Percentiles rank a stretch among this genome's conserved stretches.
These are phyloP conservation scores for Drosophila rubida DNA, from an alignment of 2,888 invertebrate species.

Conservation along the genomic window DNA sequence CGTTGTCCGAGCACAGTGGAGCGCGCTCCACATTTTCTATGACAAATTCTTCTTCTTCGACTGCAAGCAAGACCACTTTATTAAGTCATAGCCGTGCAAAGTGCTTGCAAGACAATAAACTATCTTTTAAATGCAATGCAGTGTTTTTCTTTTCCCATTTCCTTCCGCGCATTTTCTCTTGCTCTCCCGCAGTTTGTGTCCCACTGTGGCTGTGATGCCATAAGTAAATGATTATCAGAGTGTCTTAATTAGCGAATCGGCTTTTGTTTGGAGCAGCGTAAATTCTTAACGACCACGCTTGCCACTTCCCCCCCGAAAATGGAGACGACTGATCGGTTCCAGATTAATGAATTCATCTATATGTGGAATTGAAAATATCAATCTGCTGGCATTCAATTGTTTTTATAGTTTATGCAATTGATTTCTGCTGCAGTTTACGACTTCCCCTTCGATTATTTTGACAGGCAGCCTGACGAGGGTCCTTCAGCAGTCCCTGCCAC, in stretches of 20 bases:
- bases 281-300: slow-evolving; percentile 24
- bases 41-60: background rate
- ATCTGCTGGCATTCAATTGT: slow-evolving; percentile 7
- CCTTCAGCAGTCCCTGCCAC: slow-evolving; percentile 43
- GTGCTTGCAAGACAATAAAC: too few relatives aligned
- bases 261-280: slow-evolving; percentile 34
- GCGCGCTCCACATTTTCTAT: background rate
- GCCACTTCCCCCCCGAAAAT: slow-evolving; percentile 7
- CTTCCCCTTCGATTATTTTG: slow-evolving; percentile 71
- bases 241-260: slow-evolving; percentile 57
- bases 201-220: slow-evolving; percentile 39
- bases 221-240: slow-evolving; percentile 36
- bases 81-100: too few relatives aligned
- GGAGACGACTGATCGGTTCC: background rate
- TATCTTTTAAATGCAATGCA: too few relatives aligned
- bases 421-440: slow-evolving; percentile 61
- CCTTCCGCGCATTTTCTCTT: background rate
- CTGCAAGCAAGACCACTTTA: too few relatives aligned
- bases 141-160: background rate
- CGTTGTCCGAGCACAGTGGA: slow-evolving; percentile 12
- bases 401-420: slow-evolving; percentile 3
- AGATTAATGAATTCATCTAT: slow-evolving; percentile 2
- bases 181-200: background rate
- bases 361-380: slow-evolving; percentile 6
- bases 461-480: slow-evolving; percentile 64